These are phyloP conservation scores for Neosilurus mollespiculum DNA, from an alignment of 2,797 vertebrate genomes.

Conservation along the genomic window DNA sequence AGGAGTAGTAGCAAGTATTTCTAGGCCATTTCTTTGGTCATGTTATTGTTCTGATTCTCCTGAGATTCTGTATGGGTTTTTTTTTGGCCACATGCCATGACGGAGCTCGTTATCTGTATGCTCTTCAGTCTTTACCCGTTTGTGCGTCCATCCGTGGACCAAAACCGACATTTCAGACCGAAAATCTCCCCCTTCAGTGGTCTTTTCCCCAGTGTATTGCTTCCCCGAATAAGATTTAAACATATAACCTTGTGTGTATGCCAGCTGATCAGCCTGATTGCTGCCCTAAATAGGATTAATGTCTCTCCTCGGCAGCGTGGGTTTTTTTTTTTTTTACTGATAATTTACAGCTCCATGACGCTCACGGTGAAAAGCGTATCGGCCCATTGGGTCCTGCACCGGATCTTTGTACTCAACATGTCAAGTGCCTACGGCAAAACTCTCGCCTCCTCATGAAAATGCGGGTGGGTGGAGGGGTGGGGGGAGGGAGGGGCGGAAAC, in stretches of 20 bases:
- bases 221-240: background rate
- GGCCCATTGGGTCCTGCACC: slow-evolving; percentile 17
- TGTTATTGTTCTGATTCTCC: background rate
- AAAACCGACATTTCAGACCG: background rate
- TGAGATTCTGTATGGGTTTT: background rate
- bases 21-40: background rate
- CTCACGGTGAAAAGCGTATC: background rate
- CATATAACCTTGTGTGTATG: background rate
- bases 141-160: background rate
- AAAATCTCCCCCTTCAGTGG: background rate
- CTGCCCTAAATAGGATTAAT: slow-evolving; percentile 18
- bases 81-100: background rate
- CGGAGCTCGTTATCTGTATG: background rate
- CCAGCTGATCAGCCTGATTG: slow-evolving; percentile 12
- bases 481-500: slow-evolving; percentile 60
- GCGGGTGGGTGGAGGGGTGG: slow-evolving; percentile 65
- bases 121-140: background rate
- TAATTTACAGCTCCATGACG: slow-evolving; percentile 27
- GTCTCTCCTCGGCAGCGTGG: slow-evolving; percentile 3
- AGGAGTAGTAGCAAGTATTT: background rate
- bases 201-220: background rate
- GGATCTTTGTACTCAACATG: slow-evolving; percentile 3
- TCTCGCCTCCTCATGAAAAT: slow-evolving; percentile 66
- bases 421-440: slow-evolving; percentile 59
- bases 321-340: background rate